These are phyloP conservation scores for Philotrypesis tridentata DNA, from an alignment of 1,140 invertebrate species.

Conservation along the genomic window DNA sequence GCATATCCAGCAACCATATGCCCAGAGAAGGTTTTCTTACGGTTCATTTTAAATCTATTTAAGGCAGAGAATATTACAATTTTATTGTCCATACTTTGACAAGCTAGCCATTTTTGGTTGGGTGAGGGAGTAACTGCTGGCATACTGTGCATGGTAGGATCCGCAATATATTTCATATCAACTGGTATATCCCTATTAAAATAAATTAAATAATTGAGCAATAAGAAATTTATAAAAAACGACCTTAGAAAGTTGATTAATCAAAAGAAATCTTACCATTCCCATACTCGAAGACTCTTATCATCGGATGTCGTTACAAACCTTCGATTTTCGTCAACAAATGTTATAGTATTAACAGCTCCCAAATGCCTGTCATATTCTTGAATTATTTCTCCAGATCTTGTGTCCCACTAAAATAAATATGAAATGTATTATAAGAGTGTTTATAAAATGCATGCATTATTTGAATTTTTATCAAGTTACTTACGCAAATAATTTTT, in stretches of 20 bases:
- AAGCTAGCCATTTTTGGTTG: slow-evolving; percentile 99
- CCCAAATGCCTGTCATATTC: slow-evolving; percentile 99
- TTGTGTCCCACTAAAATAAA: slow-evolving; percentile 90
- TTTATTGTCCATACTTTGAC: slow-evolving; percentile 99
- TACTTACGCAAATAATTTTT: slow-evolving; percentile 97
- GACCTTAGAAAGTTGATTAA: slow-evolving; percentile 26
- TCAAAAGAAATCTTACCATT: slow-evolving; percentile 83
- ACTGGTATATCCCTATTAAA: slow-evolving; percentile 95
- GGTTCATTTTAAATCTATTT: slow-evolving; percentile 97
- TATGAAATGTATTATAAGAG: slow-evolving; percentile 43
- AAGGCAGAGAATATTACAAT: slow-evolving; percentile 98
- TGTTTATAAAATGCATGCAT: background rate
- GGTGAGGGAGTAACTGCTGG: slow-evolving; percentile 95
- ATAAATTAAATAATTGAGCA: slow-evolving; percentile 41
- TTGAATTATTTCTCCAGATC: slow-evolving; percentile 96
- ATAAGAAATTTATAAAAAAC: slow-evolving; percentile 13
- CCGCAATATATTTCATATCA: slow-evolving; percentile 99
- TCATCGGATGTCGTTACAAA: slow-evolving; percentile 99
- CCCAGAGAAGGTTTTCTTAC: slow-evolving; percentile 98
- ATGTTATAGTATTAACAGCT: slow-evolving; percentile 98
- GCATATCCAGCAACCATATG: slow-evolving; percentile 99
- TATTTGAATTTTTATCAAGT: slow-evolving; percentile 8
- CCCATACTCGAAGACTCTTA: slow-evolving; percentile 99
- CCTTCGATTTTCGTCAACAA: slow-evolving; percentile 97
- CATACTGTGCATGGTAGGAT: slow-evolving; percentile 99